A percentile compares a stretch with the other conserved stretches of the same genome.
Evolutionary conservation across 2,888 invertebrate genomes (phyloP).

Genomic region (Temnothorax unifasciatus): DNA sequence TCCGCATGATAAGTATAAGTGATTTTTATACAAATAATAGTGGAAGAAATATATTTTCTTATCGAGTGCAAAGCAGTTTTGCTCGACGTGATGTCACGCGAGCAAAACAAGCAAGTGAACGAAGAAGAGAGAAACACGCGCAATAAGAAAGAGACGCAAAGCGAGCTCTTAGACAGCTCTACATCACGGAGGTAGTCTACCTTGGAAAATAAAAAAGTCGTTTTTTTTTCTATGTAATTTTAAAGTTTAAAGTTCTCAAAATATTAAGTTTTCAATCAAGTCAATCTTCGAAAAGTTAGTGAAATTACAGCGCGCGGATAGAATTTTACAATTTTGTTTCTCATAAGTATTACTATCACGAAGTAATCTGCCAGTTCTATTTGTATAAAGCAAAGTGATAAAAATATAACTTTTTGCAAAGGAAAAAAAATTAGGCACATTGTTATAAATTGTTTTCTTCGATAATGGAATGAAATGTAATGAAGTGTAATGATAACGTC

Average conservation of each 20-base stretch:
- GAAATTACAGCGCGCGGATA: background rate
- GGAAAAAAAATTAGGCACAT: background rate
- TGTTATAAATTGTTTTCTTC: background rate
- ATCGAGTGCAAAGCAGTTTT: conserved; percentile 1
- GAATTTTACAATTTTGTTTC: background rate
- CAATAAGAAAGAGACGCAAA: background rate
- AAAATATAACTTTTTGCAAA: background rate
- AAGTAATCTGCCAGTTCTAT: background rate
- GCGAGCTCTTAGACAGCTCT: background rate
- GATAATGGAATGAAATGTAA: conserved; percentile 3
- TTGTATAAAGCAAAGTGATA: background rate
- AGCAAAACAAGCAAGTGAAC: background rate
- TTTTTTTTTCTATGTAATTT: background rate
- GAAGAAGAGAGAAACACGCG: background rate
- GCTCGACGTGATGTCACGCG: background rate
- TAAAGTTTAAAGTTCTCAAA: background rate
- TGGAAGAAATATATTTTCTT: background rate
- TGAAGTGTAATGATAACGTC: background rate
- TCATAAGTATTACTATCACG: background rate
- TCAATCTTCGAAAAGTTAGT: background rate
- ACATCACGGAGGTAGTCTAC: conserved; percentile 7
- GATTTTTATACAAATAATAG: conserved; percentile 21
- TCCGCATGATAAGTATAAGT: background rate
- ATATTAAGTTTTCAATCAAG: background rate
- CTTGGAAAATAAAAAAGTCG: background rate